Evolutionary conservation across 2,797 vertebrate genomes (phyloP), one percentile per base, ranked within the genome.

Genomic region (Salarias fasciatus): DNA sequence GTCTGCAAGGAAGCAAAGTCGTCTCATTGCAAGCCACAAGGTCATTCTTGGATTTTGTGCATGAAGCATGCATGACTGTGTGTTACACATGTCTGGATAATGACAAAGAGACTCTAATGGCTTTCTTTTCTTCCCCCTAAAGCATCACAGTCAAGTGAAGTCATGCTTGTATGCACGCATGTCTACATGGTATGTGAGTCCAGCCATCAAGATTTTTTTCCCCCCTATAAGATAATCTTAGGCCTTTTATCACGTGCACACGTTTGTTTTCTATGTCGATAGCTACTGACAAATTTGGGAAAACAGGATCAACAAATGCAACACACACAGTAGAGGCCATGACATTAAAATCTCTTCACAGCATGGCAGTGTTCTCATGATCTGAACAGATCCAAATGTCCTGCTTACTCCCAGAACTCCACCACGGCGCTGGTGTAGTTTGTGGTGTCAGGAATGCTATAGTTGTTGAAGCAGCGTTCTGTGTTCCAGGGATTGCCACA

Each of bases 351-450:
- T 44, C 11, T 53, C 37, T 46, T 73, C 42, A 54, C 14, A 51
- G 47, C 60, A 44, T 15, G 37, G 58, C 49, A 38, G 14, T 40
- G 41, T 70, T 29, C 9, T 36, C 49, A 13, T 59, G 44, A 65
- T 72, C 42, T 67, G 47, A 70, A 53, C 35, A 60, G 41, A 77
- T 11, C 53, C 12, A 47, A 36, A 29, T 51, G 11, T 69, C 33
- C 63, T 64, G 61, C 97, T 98, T 94, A 99, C 98, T 99, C 98
- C 98, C 98, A 99, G 90, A 99, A 99, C 83, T 99, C 98, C 60
- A 94, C 87, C 63, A 99, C 97, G 0, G 98, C 95, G 0, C 97
- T 99, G 64, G 97, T 99, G 90, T 99, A 93, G 88, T 98, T 99
- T 77, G 88, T 93, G 69, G 94, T 94, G 87, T 98, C 96, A 28